Conservation (phyloP, 2,888 invertebrate genomes). For the Drosophila pseudotalamancana region DNA sequence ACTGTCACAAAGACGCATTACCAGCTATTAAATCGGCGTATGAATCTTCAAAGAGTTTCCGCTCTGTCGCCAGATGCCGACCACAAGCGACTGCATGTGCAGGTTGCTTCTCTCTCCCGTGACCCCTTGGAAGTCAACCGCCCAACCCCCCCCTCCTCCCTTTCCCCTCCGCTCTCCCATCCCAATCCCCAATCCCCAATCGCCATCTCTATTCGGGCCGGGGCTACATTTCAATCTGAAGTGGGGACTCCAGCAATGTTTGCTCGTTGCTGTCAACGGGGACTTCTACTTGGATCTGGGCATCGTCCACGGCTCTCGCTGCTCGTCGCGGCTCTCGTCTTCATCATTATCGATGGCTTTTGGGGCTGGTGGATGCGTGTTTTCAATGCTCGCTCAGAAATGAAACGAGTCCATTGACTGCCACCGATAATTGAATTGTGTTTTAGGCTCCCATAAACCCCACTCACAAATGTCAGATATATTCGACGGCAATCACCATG, state of each 20-base stretch:
- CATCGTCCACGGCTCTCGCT: background rate
- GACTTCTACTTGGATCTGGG: slow-evolving; percentile 39
- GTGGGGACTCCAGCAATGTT: slow-evolving; percentile 53
- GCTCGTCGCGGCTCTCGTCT: slow-evolving; percentile 5
- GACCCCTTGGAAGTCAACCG: background rate
- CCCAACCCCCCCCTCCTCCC: background rate
- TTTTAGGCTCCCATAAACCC: too few relatives aligned
- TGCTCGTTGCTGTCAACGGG: slow-evolving; percentile 54
- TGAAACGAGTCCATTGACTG: background rate
- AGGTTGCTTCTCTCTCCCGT: slow-evolving; percentile 33
- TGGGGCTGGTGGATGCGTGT: slow-evolving; percentile 11
- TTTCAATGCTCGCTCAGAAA: background rate
- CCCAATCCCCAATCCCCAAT: too few relatives aligned
- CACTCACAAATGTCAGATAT: too few relatives aligned
- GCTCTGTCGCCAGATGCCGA: slow-evolving; percentile 49
- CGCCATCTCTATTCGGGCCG: background rate
- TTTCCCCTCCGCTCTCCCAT: background rate
- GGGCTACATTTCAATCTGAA: slow-evolving; percentile 57
- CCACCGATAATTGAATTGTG: too few relatives aligned
- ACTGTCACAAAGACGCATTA: slow-evolving; percentile 9
- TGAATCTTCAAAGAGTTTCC: slow-evolving; percentile 53
- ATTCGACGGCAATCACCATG: too few relatives aligned
- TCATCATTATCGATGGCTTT: slow-evolving; percentile 15
- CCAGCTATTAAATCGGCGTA: slow-evolving; percentile 40
- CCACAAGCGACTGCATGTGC: slow-evolving; percentile 25